Conservation (phyloP, 2,888 invertebrate genomes). For the Stegana nigrithorax region DNA sequence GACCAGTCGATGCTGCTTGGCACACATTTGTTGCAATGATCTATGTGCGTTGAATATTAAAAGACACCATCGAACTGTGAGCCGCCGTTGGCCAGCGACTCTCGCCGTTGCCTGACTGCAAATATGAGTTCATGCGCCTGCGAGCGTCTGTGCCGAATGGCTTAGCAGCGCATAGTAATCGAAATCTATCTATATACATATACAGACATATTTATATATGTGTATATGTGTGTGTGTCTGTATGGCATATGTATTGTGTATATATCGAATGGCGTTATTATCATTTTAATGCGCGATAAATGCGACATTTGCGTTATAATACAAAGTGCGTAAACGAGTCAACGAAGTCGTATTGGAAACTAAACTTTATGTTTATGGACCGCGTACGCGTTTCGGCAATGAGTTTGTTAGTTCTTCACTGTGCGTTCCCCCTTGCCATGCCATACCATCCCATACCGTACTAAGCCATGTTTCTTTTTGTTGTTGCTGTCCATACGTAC, state of each 20-base stretch:
- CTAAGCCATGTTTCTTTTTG: too few species aligned
- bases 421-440: too few species aligned
- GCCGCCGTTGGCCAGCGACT: too few species aligned
- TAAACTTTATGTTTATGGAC: constrained; percentile 23
- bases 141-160: constrained; percentile 13
- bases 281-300: constrained; percentile 67
- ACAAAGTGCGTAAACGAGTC: constrained; percentile 58
- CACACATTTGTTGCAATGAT: constrained; percentile 65
- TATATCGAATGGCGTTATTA: constrained; percentile 47
- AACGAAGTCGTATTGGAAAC: background rate
- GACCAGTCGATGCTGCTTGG: background rate
- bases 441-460: too few species aligned
- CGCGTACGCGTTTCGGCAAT: too few species aligned
- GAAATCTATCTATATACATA: constrained; percentile 7
- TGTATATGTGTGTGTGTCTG: background rate
- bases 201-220: background rate
- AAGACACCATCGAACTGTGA: constrained; percentile 50
- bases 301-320: constrained; percentile 64
- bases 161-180: background rate
- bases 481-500: too few species aligned
- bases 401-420: too few species aligned
- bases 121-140: too few species aligned
- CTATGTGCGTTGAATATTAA: constrained; percentile 68
- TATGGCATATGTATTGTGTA: background rate
- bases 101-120: too few species aligned